Percentiles rank a stretch among this genome's conserved stretches.
phyloP scores from a whole-genome alignment of 1,140 invertebrate species.

The Palaemon carinicauda region DNA sequence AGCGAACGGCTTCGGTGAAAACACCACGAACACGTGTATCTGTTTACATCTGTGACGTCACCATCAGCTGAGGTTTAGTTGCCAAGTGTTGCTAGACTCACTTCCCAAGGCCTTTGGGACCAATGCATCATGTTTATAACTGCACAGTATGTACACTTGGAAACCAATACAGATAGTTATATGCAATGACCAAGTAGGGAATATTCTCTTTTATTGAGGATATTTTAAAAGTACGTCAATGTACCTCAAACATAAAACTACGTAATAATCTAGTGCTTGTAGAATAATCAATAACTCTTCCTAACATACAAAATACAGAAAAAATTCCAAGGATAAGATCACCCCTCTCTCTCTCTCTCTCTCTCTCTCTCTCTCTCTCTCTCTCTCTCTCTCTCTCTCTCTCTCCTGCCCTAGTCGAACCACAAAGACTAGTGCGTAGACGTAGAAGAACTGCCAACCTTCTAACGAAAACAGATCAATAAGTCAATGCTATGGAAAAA shows the following conservation, averaged over 20 bases:
- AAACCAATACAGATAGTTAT: background rate
- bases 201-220: too few relatives aligned
- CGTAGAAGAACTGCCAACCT: too few relatives aligned
- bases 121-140: background rate
- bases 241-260: too few relatives aligned
- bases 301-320: too few relatives aligned
- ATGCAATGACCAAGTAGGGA: background rate
- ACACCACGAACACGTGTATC: background rate
- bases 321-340: too few relatives aligned
- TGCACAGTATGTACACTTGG: background rate
- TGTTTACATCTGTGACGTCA: constrained; percentile 6
- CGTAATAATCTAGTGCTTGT: too few relatives aligned
- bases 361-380: background rate
- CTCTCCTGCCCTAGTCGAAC: background rate
- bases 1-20: background rate
- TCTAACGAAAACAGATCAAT: too few relatives aligned
- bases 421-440: too few relatives aligned
- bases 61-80: background rate
- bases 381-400: background rate
- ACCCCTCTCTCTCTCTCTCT: background rate
- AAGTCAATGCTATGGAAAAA: too few relatives aligned
- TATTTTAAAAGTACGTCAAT: too few relatives aligned
- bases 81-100: background rate
- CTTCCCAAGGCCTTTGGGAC: too few relatives aligned
- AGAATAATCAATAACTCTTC: too few relatives aligned